Conservation (phyloP, 1,140 invertebrate species). For the Whitmania pigra region DNA sequence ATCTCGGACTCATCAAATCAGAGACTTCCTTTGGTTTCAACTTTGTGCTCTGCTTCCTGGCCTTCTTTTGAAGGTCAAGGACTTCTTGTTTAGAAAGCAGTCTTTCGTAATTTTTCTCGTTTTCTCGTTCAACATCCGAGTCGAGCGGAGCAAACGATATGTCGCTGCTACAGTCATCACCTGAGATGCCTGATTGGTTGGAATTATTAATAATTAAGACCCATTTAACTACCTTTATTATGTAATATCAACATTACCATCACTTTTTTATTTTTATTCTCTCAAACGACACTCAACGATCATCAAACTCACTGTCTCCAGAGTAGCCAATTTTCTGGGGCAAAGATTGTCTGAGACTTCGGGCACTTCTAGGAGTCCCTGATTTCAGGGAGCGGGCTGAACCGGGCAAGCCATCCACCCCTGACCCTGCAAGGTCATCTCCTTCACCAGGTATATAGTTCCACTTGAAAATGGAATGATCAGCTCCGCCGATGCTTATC, state of each 20-base stretch:
- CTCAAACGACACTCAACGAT: no score
- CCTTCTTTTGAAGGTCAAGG: slow-evolving; percentile 31
- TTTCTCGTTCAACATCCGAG: slow-evolving; percentile 41
- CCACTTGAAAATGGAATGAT: slow-evolving; percentile 45
- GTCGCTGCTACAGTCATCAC: slow-evolving; percentile 35
- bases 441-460: slow-evolving; percentile 32
- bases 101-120: slow-evolving; percentile 38
- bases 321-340: no score
- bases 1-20: no score
- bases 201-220: neutral
- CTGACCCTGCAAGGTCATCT: neutral
- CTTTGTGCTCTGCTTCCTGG: slow-evolving; percentile 31
- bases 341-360: no score
- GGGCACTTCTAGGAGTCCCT: neutral
- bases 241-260: neutral
- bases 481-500: slow-evolving; percentile 41
- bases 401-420: slow-evolving; percentile 23
- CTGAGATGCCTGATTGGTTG: neutral
- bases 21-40: slow-evolving; percentile 31
- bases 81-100: slow-evolving; percentile 35
- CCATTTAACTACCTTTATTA: neutral
- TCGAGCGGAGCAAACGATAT: slow-evolving; percentile 34
- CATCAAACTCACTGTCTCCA: neutral
- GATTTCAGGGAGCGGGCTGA: neutral
- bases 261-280: neutral